Conservation (phyloP, 1,140 invertebrate species). For the Euwallacea fornicatus region DNA sequence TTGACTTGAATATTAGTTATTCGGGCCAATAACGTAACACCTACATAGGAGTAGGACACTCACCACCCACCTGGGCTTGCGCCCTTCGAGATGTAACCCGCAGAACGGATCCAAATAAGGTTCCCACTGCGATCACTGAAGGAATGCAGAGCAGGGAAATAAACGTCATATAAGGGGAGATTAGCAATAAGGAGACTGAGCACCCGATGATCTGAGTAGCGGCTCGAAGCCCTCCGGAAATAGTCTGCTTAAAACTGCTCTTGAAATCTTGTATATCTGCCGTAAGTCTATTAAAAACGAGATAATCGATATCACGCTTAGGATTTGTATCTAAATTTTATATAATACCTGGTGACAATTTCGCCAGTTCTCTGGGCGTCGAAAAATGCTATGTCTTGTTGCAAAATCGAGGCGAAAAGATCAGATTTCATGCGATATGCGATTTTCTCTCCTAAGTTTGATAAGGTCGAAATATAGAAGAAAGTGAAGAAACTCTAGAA, state of each 20-base stretch:
- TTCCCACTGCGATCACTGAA: constrained; percentile 74
- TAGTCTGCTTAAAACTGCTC: constrained; percentile 88
- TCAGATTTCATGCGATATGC: constrained; percentile 77
- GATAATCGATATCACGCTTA: too few species aligned
- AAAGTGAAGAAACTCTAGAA: constrained; percentile 83
- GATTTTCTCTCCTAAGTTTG: constrained; percentile 83
- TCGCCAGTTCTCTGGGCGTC: constrained; percentile 89
- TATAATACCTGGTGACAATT: constrained; percentile 74
- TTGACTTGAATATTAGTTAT: too few species aligned
- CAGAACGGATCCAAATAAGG: constrained; percentile 72
- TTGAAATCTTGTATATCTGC: constrained; percentile 97
- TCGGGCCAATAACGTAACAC: too few species aligned
- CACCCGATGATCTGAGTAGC: constrained; percentile 82
- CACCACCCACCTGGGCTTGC: constrained; percentile 69
- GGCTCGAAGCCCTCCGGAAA: constrained; percentile 86
- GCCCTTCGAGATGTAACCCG: constrained; percentile 73
- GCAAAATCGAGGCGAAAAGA: constrained; percentile 81
- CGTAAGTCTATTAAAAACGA: constrained; percentile 65
- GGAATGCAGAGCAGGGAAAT: constrained; percentile 82
- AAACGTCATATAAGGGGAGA: constrained; percentile 86
- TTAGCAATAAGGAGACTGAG: constrained; percentile 72
- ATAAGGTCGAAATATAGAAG: constrained; percentile 82
- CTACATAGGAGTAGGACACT: not conserved
- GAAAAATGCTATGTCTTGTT: constrained; percentile 90
- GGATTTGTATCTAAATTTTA: too few species aligned